phyloP scores from a whole-genome alignment of 2,113 vertebrate species.

The Heterochromis multidens region DNA sequence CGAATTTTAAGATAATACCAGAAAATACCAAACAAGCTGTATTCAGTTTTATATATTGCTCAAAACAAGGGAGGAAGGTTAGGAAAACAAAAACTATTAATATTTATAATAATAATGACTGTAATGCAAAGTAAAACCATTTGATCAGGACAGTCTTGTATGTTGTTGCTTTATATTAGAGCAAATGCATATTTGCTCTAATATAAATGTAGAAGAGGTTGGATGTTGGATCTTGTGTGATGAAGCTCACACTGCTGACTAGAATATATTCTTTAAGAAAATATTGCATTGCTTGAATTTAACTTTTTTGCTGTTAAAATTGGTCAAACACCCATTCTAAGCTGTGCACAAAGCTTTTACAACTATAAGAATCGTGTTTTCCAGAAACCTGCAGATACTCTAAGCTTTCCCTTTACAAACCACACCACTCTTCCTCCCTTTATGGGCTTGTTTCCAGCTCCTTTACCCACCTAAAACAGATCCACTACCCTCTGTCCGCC shows the following conservation, averaged over 20 bases:
- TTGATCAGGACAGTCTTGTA: too few species aligned
- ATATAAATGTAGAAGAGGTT: not conserved
- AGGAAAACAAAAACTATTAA: too few species aligned
- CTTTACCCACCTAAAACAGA: constrained; percentile 14
- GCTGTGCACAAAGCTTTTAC: not conserved
- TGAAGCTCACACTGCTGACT: not conserved
- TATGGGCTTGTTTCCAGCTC: constrained; percentile 19
- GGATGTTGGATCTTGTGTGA: not conserved
- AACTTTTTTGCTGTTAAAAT: not conserved
- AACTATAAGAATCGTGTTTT: not conserved
- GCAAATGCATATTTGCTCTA: not conserved
- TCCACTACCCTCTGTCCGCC: constrained; percentile 11
- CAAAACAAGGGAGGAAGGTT: too few species aligned
- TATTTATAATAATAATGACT: too few species aligned
- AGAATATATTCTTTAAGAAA: not conserved
- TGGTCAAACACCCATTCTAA: not conserved
- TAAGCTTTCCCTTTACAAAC: not conserved
- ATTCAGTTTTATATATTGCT: too few species aligned
- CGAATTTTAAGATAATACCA: too few species aligned
- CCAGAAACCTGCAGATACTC: not conserved
- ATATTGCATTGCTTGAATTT: too few species aligned
- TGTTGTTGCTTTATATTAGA: too few species aligned
- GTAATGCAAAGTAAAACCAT: too few species aligned
- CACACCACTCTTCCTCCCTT: not conserved
- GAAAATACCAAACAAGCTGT: too few species aligned